Conservation (phyloP, 2,888 invertebrate genomes). For the Athetis lepigone region DNA sequence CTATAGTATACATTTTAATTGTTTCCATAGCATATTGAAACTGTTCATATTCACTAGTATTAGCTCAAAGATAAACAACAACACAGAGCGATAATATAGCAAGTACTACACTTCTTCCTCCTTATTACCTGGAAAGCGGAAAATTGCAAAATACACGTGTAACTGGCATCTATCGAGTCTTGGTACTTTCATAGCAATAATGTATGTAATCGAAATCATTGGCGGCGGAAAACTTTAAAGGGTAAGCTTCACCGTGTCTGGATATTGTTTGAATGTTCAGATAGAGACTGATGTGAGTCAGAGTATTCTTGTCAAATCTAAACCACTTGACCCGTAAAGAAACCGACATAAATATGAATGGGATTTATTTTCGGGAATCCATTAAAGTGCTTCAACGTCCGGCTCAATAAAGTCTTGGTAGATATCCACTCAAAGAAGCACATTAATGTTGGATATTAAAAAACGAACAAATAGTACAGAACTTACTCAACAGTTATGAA, state of each 20-base stretch:
- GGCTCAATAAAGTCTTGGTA: conserved; percentile 54
- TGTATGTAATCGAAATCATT: conserved; percentile 62
- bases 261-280: conserved; percentile 22
- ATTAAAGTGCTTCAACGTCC: conserved; percentile 59
- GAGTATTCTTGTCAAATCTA: conserved; percentile 39
- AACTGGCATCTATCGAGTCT: conserved; percentile 69
- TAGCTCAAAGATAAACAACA: conserved; percentile 31
- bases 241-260: conserved; percentile 27
- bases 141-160: conserved; percentile 75
- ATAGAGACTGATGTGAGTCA: conserved; percentile 11
- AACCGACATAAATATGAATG: conserved; percentile 57
- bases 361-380: conserved; percentile 67
- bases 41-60: conserved; percentile 19
- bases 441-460: conserved; percentile 54
- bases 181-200: conserved; percentile 63
- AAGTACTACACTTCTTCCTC: conserved; percentile 61
- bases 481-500: conserved; percentile 40
- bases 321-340: conserved; percentile 71
- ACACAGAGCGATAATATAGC: conserved; percentile 53
- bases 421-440: conserved; percentile 66
- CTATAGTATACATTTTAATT: conserved; percentile 47
- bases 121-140: conserved; percentile 76
- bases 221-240: conserved; percentile 46
- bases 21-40: conserved; percentile 35
- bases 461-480: conserved; percentile 25